Evolutionary conservation across 2,888 invertebrate species (phyloP), one percentile per base, ranked within the genome.

Genomic region (Beris chalybata): DNA sequence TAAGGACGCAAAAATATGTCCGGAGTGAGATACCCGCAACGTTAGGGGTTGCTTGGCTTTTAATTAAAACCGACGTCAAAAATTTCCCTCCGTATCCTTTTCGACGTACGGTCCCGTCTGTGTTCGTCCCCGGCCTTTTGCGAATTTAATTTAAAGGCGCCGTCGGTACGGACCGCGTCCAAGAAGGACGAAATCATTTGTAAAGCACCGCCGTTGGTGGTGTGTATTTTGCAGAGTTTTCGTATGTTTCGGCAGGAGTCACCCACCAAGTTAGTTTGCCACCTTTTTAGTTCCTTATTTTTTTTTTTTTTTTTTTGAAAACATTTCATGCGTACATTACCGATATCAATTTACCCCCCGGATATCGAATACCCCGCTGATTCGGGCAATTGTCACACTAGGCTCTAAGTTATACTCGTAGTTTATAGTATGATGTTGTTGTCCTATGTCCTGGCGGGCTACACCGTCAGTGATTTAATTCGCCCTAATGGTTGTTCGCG

Each of bases 1-100:
- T 59, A 69, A 69, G 67, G 67, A 69, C 67, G 65, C 65, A 56
- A 53, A 69, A 69, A 67, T 67, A 67, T 67, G 69, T 67, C 57
- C 67, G 63, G 52, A 52, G 47, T 38, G 67, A 58, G 22, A 52
- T 31, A 67, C 59, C 69, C 57, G 66, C 69, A 67, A 65, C 55
- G 64, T 65, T 61, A 53, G 65, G 69, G 69, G 61, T 65, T 55
- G 65, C 65, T 59, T 68, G 64, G 67, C 67, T 69, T 69, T 69
- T 69, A 69, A 69, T 69, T 69, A 69, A 69, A 69, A 67, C 67
- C 66, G 63, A 69, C 66, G 69, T 66, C 66, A 67, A 67, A 69
- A 65, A 65, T 69, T 63, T 65, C 56, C 65, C 56, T 56, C 47
- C 65, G 31, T 47, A 48, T 65, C 38, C 45, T 44, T 61, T 61